Base-by-base conservation (phyloP, 2,113 vertebrate genomes). In the Leuciscus idus region DNA sequence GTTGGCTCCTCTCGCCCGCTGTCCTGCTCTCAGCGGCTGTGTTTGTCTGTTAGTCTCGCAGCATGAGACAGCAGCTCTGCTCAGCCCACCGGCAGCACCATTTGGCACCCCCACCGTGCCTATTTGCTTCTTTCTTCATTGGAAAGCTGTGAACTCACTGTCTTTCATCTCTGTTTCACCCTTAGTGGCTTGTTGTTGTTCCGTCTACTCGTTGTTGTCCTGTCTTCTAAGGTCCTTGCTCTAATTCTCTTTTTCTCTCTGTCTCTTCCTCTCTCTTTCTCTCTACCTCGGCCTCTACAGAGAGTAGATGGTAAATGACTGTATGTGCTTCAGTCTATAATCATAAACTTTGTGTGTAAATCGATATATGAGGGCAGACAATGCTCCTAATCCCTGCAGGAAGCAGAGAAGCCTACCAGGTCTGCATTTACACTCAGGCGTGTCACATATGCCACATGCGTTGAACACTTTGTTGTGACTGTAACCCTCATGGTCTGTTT, bases 281-380 rank as follows among this genome's bases (percentile, higher is more conserved):
- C 52, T 74, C n/a, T 68, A n/a, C 11, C 57, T 59, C 33, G 11
- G n/a, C 39, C 43, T 77, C 64, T 81, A 30, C 23, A 83, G 79
- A 70, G 66, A 85, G 19, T 57, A 62, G 46, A 43, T 76, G 15
- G 23, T 26, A 62, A 43, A 55, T 46, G 64, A 84, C 70, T 48
- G 61, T 73, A 80, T 85, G 28, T 66, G 62, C 50, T 62, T 75
- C 79, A 88, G 85, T 90, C 87, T 52, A 73, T 85, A 82, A 86
- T 77, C 50, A 78, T 86, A 85, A 91, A 86, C 36, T 79, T 86
- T 66, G 82, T 88, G 84, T 77, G 61, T 85, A 66, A 89, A 91
- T 90, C 87, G 50, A 88, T 89, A 84, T 30, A 46, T 50, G n/a
- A 76, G 26, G 66, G 75, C 70, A 73, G 72, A 46, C 74, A 79